phyloP scores from a whole-genome alignment of 2,797 vertebrate genomes.

The Gambelia wislizenii region DNA sequence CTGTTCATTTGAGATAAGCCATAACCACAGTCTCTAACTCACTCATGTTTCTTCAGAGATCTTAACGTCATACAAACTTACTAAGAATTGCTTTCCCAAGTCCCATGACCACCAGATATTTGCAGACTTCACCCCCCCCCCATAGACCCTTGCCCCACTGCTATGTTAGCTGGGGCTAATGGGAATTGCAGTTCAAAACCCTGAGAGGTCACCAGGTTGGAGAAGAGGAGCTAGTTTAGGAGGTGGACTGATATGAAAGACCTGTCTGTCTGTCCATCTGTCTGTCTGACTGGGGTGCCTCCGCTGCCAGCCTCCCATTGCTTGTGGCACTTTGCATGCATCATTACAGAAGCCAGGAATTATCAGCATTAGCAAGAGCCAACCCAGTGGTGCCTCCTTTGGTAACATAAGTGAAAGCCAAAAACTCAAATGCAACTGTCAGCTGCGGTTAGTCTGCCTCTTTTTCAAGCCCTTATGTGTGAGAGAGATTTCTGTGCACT shows the following conservation, averaged over 20 bases:
- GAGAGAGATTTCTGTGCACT: not conserved
- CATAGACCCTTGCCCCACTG: not conserved
- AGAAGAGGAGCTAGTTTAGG: not conserved
- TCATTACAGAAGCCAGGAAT: not conserved
- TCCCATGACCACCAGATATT: not conserved
- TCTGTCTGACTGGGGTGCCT: too few species aligned
- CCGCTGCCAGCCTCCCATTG: not conserved
- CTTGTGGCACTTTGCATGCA: too few species aligned
- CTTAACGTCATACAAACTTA: not conserved
- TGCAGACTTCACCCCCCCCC: not conserved
- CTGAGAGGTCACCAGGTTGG: not conserved
- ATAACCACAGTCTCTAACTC: not conserved
- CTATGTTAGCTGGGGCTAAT: not conserved
- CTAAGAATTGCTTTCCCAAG: not conserved
- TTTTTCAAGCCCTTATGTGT: not conserved
- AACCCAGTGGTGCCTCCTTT: not conserved
- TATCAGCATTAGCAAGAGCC: not conserved
- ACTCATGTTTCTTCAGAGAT: not conserved
- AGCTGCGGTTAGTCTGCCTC: too few species aligned
- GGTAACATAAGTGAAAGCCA: not conserved
- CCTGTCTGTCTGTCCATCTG: too few species aligned
- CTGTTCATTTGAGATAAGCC: not conserved
- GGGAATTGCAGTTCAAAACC: not conserved
- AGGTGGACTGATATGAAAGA: not conserved
- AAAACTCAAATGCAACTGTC: not conserved